Evolutionary conservation across 1,140 invertebrate genomes (phyloP), one percentile per base, ranked within the genome.

Genomic region (Tetragonula clypearis): DNA sequence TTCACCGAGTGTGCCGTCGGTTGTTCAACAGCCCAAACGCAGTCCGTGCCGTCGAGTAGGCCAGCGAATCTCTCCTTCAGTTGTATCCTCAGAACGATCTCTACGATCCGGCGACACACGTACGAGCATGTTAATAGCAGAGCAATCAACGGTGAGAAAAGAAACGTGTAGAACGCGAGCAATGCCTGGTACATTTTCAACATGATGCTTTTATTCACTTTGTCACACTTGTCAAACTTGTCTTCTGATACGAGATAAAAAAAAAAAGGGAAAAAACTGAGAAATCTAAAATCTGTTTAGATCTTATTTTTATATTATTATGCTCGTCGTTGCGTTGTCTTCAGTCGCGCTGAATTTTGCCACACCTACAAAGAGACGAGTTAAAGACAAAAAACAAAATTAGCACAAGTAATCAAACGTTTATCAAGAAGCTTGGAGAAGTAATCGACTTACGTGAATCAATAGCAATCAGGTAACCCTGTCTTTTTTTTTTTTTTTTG

Each of bases 1-100:
- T 95, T 95, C 21, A 95, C 86, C 41, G 94, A 94, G 11, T 91
- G 89, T 0, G 93, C 93, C 2, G 92, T 85, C 3, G 94, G 87
- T 35, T 95, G 94, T 90, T 96, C 95, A 6, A 95, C 75, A 56
- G 95, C 94, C 95, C 95, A 96, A 73, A 96, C 93, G 2, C 93
- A 93, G 88, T 96, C 95, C 65, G 94, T 94, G 30, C 95, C 95
- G 14, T 95, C 92, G 9, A 96, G 86, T 23, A 95, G 93, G 71
- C 93, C 92, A 0, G 90, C 93, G 82, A 95, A 96, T 68, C 92
- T 91, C 17, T 93, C 91, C 12, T 75, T 82, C 11, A 90, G 65
- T 26, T 87, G 77, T 30, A 87, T 41, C 73, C 71, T 86, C 23
- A 93, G 55, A 19, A 90, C 1, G 0, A 87, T 26, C 4, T 87